These are phyloP conservation scores for Oscheius sp. DNA, from an alignment of 2,888 invertebrate species.

Conservation along the genomic window DNA sequence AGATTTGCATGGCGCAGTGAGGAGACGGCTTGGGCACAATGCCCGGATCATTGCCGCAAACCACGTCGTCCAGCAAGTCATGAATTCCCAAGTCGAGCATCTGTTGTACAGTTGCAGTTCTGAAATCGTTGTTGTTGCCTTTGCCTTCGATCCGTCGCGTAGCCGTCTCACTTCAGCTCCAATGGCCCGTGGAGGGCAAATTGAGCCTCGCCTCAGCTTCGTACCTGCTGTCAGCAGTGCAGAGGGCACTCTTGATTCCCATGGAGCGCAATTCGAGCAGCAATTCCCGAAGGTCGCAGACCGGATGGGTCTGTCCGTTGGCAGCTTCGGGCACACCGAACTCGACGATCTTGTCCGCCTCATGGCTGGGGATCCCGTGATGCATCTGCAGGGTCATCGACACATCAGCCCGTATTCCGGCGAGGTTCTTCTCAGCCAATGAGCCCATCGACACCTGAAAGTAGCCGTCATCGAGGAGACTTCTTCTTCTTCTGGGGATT, in stretches of 20 bases:
- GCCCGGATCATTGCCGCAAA: constrained; percentile 75
- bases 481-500: constrained; percentile 1
- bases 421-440: constrained; percentile 61
- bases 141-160: not conserved
- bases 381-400: constrained; percentile 52
- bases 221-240: constrained; percentile 75
- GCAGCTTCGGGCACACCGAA: constrained; percentile 58
- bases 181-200: constrained; percentile 1
- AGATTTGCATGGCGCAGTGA: constrained; percentile 74
- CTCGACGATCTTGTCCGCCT: constrained; percentile 51
- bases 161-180: constrained; percentile 2
- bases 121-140: constrained; percentile 12
- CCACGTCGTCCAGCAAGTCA: constrained; percentile 74
- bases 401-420: constrained; percentile 60
- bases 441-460: constrained; percentile 63
- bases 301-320: constrained; percentile 56
- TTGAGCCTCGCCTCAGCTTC: not conserved
- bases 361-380: constrained; percentile 45
- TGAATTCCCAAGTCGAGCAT: constrained; percentile 64
- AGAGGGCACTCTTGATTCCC: constrained; percentile 75
- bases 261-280: constrained; percentile 74
- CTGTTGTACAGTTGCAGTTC: constrained; percentile 64
- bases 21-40: constrained; percentile 75
- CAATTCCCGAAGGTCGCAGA: constrained; percentile 73
- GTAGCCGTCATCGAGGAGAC: not conserved